Conservation (phyloP, 2,797 vertebrate genomes). For the Lerista edwardsae region DNA sequence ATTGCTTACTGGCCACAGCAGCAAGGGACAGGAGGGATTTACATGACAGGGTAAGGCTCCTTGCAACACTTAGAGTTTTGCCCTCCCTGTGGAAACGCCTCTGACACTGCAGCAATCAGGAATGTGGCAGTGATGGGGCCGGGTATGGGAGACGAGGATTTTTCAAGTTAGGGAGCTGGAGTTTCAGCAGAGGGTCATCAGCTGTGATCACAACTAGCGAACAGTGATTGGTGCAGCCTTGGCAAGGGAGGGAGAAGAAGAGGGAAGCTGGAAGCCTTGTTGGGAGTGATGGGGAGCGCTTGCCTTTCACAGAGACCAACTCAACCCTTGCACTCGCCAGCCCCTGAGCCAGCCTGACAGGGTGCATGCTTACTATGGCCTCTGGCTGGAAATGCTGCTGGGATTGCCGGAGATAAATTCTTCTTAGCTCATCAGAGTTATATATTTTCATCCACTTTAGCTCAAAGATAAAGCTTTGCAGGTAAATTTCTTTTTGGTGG, state of each 20-base stretch:
- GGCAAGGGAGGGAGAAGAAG: conserved; percentile 19
- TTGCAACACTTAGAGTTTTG: too few species aligned
- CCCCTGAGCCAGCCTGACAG: conserved; percentile 16
- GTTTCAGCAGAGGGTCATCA: conserved; percentile 62
- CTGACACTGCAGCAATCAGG: conserved; percentile 31
- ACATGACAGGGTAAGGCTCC: too few species aligned
- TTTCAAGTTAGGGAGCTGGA: conserved; percentile 31
- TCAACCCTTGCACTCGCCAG: background rate
- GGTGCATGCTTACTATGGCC: conserved; percentile 44
- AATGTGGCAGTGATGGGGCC: background rate
- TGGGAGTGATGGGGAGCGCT: conserved; percentile 9
- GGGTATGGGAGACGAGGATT: conserved; percentile 41
- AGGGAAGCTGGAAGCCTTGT: background rate
- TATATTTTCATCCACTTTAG: conserved; percentile 53
- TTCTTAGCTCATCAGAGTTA: conserved; percentile 29
- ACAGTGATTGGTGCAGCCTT: conserved; percentile 64
- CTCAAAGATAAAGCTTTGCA: conserved; percentile 48
- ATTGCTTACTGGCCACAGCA: too few species aligned
- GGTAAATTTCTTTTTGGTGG: conserved; percentile 41
- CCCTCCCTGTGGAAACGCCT: too few species aligned
- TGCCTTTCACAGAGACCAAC: conserved; percentile 15
- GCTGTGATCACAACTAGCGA: conserved; percentile 57
- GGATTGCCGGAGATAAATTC: conserved; percentile 33
- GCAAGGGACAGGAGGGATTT: too few species aligned
- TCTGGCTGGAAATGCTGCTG: conserved; percentile 24